Percentiles rank a stretch among this genome's conserved stretches.
Evolutionary conservation across 2,797 vertebrate genomes (phyloP).

Genomic region (Harpagifer antarcticus): DNA sequence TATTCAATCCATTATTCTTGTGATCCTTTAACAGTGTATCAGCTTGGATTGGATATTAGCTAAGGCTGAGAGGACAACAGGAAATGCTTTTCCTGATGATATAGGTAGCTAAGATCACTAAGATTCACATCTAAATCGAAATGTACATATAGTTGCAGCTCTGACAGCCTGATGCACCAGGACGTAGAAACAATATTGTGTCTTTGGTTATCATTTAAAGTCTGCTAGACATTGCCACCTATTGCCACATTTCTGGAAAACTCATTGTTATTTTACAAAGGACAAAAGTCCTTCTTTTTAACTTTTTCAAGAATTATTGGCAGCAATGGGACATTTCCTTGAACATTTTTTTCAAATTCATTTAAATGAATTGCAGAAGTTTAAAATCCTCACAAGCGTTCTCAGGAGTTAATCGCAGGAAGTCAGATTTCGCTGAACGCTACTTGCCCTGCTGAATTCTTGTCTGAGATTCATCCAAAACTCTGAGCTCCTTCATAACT

Average conservation of each 20-base stretch:
- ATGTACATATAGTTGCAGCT: neutral
- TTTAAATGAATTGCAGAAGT: constrained; percentile 2
- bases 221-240: constrained; percentile 1
- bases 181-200: neutral
- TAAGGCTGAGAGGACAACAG: neutral
- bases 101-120: neutral
- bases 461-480: constrained; percentile 42
- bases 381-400: constrained; percentile 1
- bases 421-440: constrained; percentile 27
- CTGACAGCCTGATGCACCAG: neutral
- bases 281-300: neutral
- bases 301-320: neutral
- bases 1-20: neutral
- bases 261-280: neutral
- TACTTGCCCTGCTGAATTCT: constrained; percentile 15
- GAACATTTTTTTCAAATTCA: neutral
- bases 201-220: neutral
- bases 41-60: neutral
- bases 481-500: constrained; percentile 64
- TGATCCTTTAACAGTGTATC: neutral
- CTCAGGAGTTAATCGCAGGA: constrained; percentile 2
- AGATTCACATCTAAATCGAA: neutral
- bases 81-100: neutral
- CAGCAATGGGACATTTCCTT: neutral
- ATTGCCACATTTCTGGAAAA: constrained; percentile 11